Base-by-base conservation (phyloP, 1,140 invertebrate species). In the Papilio xuthus region DNA sequence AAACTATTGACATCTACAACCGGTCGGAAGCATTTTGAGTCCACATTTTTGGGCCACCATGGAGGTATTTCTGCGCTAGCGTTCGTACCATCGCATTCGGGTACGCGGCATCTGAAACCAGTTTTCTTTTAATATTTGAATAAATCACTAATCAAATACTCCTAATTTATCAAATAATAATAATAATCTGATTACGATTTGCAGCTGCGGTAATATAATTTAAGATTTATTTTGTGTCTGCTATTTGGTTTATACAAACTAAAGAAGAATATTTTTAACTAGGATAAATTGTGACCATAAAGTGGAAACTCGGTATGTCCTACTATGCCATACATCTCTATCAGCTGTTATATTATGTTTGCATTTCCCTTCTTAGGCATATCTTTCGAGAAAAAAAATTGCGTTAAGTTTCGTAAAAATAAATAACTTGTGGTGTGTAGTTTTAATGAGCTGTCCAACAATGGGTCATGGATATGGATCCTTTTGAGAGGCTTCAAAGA, bases 41-140 rank as follows among this genome's bases (percentile, higher is more conserved):
- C 85, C 0, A 88, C 80, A 15, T 85, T 80, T 78, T 85, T 74
- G 7, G 90, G 90, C 90, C 90, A 92, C 88, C 89, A 92, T n/a
- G 53, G 20, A 2, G 89, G 89, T 56, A 79, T 84, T n/a, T 82
- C 82, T 4, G 86, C 80, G 9, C 75, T 83, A 26, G 86, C 82
- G 20, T 87, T 83, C 8, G 20, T 26, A 53, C 77, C 78, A 77
- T 92, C 90, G 72, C 90, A 92, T 78, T 90, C 85, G 73, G 90
- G 88, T 12, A 92, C 84, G 12, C 80, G 80, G 74, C 90, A 92
- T 86, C 90, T 92, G 82, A 78, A 85, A 87, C 41, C 79, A 67
- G 60, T 67, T 28, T 67, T 67, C 13, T 28, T 70, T 70, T 10
- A 41, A 42, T 70, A 70, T 20, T 70, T n/a, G 7, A 37, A 37